A percentile compares a stretch with the other conserved stretches of the same genome.
Conservation (phyloP, 1,140 invertebrate genomes). For the Sogatella furcifera region DNA sequence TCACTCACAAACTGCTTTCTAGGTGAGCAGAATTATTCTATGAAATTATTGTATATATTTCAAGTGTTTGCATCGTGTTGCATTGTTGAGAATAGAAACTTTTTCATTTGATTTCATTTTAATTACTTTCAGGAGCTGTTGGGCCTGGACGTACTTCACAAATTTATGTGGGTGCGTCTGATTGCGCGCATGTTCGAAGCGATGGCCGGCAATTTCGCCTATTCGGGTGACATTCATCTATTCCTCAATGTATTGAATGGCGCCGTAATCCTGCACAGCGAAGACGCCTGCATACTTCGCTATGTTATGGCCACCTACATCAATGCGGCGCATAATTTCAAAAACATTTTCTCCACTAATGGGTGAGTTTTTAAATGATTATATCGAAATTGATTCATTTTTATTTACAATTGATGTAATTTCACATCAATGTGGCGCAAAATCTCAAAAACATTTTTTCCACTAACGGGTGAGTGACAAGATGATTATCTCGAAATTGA, state of each 20-base stretch:
- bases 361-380: slow-evolving; percentile 52
- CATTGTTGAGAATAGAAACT: no score
- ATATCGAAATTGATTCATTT: no score
- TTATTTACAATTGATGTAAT: no score
- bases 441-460: no score
- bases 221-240: slow-evolving; percentile 92
- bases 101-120: no score
- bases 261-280: slow-evolving; percentile 90
- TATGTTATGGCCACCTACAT: slow-evolving; percentile 95
- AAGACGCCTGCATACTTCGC: slow-evolving; percentile 89
- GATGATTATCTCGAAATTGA: no score
- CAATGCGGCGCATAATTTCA: slow-evolving; percentile 96
- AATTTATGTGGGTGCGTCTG: slow-evolving; percentile 96
- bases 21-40: no score
- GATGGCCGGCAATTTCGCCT: slow-evolving; percentile 97
- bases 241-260: slow-evolving; percentile 98
- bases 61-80: no score
- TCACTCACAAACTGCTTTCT: no score
- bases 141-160: slow-evolving; percentile 92
- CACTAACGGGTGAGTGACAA: no score
- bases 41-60: no score
- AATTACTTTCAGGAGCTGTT: slow-evolving; percentile 64
- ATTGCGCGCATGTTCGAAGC: slow-evolving; percentile 97
- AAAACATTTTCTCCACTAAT: slow-evolving; percentile 97
- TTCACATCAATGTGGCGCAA: no score